Evolutionary conservation across 2,113 vertebrate species (phyloP).

Genomic region (Spheniscus mendiculus): DNA sequence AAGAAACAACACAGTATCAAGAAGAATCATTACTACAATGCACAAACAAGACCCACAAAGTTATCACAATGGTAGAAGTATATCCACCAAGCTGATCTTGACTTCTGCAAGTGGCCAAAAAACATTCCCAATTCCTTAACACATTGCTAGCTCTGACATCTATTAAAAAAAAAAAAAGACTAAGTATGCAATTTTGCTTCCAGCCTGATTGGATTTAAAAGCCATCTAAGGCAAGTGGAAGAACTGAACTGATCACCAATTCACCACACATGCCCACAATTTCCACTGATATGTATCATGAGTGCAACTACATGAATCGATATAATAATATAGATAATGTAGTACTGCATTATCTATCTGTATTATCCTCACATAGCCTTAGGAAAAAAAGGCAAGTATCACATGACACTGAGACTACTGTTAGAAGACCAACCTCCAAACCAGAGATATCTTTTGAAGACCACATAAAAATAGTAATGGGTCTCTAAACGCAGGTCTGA

Average conservation of each 20-base stretch:
- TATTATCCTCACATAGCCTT: background rate
- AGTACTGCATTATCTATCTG: background rate
- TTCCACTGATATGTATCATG: background rate
- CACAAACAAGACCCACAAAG: background rate
- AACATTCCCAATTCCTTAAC: background rate
- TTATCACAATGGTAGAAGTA: background rate
- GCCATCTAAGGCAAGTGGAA: background rate
- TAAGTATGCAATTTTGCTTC: background rate
- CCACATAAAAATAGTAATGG: background rate
- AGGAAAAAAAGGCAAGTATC: background rate
- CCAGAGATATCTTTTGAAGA: background rate
- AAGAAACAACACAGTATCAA: background rate
- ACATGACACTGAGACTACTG: background rate
- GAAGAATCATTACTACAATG: fast-evolving
- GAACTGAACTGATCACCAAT: background rate
- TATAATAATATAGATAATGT: background rate
- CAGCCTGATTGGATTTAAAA: background rate
- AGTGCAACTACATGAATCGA: background rate
- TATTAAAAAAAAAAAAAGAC: background rate
- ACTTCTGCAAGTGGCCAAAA: background rate
- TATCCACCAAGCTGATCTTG: background rate
- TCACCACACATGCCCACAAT: background rate
- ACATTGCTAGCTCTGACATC: background rate
- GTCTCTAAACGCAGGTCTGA: background rate
- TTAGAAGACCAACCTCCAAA: background rate